Percentiles rank a stretch among this genome's conserved stretches.
These are phyloP conservation scores for Idris sp. DNA, from an alignment of 1,140 invertebrate genomes.

Conservation along the genomic window DNA sequence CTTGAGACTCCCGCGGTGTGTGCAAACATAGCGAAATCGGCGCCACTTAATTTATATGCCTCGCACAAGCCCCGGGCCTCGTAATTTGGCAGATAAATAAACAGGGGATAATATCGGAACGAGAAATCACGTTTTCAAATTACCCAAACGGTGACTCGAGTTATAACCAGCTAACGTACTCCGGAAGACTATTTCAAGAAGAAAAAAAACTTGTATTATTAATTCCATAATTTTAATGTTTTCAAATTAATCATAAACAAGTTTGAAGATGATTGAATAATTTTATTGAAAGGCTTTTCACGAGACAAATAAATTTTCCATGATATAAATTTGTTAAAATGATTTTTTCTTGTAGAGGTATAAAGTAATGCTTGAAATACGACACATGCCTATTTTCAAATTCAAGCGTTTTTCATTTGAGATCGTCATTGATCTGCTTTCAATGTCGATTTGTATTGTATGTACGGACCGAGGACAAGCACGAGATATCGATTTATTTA, in stretches of 20 bases:
- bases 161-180: too few species aligned
- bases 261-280: too few species aligned
- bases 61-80: constrained; percentile 16
- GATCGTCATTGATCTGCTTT: constrained; percentile 18
- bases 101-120: constrained; percentile 39
- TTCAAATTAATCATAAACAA: too few species aligned
- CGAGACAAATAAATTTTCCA: constrained; percentile 1
- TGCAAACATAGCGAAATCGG: constrained; percentile 29
- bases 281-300: not conserved
- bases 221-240: too few species aligned
- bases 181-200: constrained; percentile 1
- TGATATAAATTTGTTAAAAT: constrained; percentile 1
- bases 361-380: constrained; percentile 32
- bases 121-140: constrained; percentile 29
- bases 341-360: constrained; percentile 11
- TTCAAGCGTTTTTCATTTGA: constrained; percentile 31
- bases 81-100: constrained; percentile 51
- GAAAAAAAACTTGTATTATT: constrained; percentile 6
- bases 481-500: constrained; percentile 48
- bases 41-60: constrained; percentile 29
- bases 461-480: constrained; percentile 19
- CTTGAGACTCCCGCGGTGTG: constrained; percentile 11
- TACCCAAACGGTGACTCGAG: constrained; percentile 3
- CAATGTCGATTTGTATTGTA: constrained; percentile 24
- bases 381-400: constrained; percentile 20